Evolutionary conservation across 2,113 vertebrate genomes (phyloP), one percentile per base, ranked within the genome.

Genomic region (Oreochromis niloticus): DNA sequence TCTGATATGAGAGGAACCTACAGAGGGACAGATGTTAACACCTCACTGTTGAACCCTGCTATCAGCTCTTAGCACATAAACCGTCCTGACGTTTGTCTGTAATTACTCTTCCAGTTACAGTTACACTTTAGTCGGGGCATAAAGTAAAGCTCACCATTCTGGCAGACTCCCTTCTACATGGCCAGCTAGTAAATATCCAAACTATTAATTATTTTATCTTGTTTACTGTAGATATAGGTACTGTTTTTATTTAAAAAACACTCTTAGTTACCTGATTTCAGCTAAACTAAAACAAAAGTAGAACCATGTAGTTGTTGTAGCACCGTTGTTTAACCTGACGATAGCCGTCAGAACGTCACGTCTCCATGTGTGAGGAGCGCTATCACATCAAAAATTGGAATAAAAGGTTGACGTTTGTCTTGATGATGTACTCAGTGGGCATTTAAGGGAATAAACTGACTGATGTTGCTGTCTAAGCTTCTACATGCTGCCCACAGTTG

Each of bases 251-350:
- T 41, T 41, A 3, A 68, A 41, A 41, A 0, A 2, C 9, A 14
- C 36, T 41, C 11, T 68, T 41, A 13, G 11, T 14, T 68, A 39
- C 9, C 10, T 4, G 63, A 68, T 22, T 36, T 22, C 63, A 68
- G n/a, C 36, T 4, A 1, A 7, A 63, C 32, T 63, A 14, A 11
- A 68, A 6, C 34, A 1, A 41, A 68, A 41, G 19, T 0, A 68
- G 63, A 68, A 68, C n/a, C 63, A 41, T 68, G 63, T 6, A 41
- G 36, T 41, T 68, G 34, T 41, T 68, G 36, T 22, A 68, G 63
- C 63, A 2, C 36, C 4, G 34, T 3, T 68, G 34, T 68, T 73
- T 9, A 16, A 73, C 66, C 39, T 73, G 68, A 10, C 1, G 8
- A 46, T 0, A 73, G 68, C 5, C 5, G 41, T 46, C 39, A 73